Conservation (phyloP, 2,113 vertebrate species). For the Heterocephalus glaber region DNA sequence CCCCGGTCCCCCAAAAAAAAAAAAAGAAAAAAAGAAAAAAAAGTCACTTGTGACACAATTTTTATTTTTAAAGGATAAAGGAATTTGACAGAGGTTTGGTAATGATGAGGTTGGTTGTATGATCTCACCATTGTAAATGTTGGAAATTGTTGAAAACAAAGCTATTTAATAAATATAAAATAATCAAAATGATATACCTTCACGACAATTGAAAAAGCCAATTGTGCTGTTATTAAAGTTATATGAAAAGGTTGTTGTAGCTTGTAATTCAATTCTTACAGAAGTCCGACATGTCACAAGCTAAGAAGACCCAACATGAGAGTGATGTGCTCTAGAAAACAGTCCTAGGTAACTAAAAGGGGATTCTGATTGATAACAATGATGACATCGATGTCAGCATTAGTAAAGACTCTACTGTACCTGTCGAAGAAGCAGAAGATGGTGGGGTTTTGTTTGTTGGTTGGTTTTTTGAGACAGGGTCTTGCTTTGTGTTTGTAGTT, state of each 20-base stretch:
- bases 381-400: neutral
- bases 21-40: too few species aligned
- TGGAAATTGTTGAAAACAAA: neutral
- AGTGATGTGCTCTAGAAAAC: neutral
- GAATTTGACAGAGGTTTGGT: slow-evolving; percentile 16
- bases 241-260: neutral
- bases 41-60: neutral
- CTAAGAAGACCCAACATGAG: neutral
- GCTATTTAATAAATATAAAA: neutral
- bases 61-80: neutral
- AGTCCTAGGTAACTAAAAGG: neutral
- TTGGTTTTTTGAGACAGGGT: neutral
- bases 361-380: neutral
- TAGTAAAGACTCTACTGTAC: neutral
- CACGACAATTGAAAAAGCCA: neutral
- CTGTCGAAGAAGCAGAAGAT: neutral
- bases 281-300: neutral
- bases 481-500: neutral
- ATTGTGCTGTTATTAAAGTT: neutral
- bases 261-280: neutral
- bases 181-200: neutral
- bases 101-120: neutral
- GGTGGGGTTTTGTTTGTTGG: neutral
- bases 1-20: too few species aligned
- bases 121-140: neutral